phyloP scores from a whole-genome alignment of 2,888 invertebrate genomes.

The Mylabris sibirica region DNA sequence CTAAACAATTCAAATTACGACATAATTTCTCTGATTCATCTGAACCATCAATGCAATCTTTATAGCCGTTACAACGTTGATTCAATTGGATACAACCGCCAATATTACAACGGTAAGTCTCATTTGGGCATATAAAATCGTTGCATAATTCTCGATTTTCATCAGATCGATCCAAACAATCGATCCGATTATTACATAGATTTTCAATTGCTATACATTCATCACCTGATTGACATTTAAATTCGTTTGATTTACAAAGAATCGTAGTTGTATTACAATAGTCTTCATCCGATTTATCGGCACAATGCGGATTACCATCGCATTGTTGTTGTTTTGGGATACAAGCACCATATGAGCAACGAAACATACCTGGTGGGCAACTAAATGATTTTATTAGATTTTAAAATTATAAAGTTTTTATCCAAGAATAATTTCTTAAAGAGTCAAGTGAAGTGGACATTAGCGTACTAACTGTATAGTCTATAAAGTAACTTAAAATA shows the following conservation, averaged over 20 bases:
- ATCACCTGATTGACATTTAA: constrained; percentile 3
- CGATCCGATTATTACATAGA: background rate
- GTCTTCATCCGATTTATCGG: constrained; percentile 50
- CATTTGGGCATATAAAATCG: constrained; percentile 39
- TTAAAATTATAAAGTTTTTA: too few relatives aligned
- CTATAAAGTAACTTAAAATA: too few relatives aligned
- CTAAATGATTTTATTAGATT: too few relatives aligned
- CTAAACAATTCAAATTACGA: constrained; percentile 12
- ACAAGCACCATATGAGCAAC: constrained; percentile 56
- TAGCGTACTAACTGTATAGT: too few relatives aligned
- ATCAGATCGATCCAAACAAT: background rate
- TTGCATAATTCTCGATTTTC: constrained; percentile 20
- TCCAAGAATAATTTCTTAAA: too few relatives aligned
- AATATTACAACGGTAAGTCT: constrained; percentile 41
- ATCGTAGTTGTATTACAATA: constrained; percentile 39
- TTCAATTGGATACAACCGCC: constrained; percentile 42
- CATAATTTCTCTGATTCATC: constrained; percentile 42
- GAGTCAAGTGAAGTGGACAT: too few relatives aligned
- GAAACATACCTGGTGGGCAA: constrained; percentile 46
- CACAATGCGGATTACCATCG: constrained; percentile 49
- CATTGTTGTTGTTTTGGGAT: constrained; percentile 47
- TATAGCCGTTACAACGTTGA: constrained; percentile 39
- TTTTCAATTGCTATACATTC: background rate
- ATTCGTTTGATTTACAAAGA: background rate
- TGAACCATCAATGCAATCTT: constrained; percentile 44